Evolutionary conservation across 2,113 vertebrate species (phyloP), one percentile per base, ranked within the genome.

Genomic region (Nycticryphes semicollaris): DNA sequence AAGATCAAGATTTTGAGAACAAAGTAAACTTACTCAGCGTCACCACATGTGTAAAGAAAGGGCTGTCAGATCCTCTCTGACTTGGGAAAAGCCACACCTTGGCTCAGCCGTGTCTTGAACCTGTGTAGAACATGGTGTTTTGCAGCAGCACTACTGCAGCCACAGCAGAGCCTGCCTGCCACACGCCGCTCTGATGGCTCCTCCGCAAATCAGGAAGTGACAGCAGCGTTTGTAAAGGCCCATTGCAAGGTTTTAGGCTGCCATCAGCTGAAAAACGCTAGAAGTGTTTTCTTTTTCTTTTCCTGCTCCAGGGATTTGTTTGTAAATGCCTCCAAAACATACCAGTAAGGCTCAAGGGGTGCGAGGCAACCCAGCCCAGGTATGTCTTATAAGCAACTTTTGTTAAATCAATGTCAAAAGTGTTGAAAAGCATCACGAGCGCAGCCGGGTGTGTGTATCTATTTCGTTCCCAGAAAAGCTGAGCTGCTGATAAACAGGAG

Each of bases 131-230:
- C 39, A 6, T 4, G 1, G 6, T 13, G 17, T 20, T n/a, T n/a
- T 10, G 45, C 68, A 43, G 31, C 25, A 15, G 4, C 6, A 56
- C 54, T 23, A 0, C 30, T 56, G 33, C 37, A 28, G 67, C 25
- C 0, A 0, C 70, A 59, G 59, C 27, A 8, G 20, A 81, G 30
- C 66, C 75, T 70, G 70, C 70, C 51, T 27, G 87, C 1, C 0
- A 15, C 47, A 5, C 1, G 10, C 39, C 0, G 5, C 67, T 63
- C 75, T 3, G 16, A 7, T 10, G 13, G 31, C 47, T 48, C 6
- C 69, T 27, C 54, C 3, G 19, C 62, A 37, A 33, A 11, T 1
- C 0, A 35, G 81, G 53, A 14, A 33, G 11, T 0, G 5, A 10
- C 43, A 78, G 79, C 64, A 39, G 43, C 0, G 0, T 39, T 76